A percentile compares a stretch with the other conserved stretches of the same genome.
phyloP scores from a whole-genome alignment of 2,113 vertebrate species.

The Seriola rivoliana region DNA sequence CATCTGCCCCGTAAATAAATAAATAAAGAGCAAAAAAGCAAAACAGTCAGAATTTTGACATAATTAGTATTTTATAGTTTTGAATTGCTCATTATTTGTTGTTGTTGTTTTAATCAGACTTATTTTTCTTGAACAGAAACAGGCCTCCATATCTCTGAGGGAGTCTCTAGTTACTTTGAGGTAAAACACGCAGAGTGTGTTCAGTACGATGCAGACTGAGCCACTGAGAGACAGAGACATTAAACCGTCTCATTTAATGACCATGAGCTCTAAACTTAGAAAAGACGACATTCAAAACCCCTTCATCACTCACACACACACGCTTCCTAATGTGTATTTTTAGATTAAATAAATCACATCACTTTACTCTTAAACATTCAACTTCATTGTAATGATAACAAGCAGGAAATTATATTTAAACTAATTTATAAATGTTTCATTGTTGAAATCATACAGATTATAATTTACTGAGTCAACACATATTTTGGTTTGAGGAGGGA shows the following conservation, averaged over 20 bases:
- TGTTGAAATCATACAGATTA: background rate
- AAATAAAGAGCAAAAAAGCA: no score
- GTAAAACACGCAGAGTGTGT: no score
- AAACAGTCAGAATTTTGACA: no score
- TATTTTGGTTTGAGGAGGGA: background rate
- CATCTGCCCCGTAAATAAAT: no score
- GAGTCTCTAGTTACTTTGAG: no score
- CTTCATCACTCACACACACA: background rate
- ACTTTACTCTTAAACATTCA: background rate
- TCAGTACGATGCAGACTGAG: background rate
- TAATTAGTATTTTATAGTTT: no score
- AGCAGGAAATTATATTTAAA: background rate
- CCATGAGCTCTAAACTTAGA: slow-evolving; percentile 24
- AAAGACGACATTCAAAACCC: slow-evolving; percentile 21
- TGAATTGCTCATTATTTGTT: no score
- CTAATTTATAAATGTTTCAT: background rate
- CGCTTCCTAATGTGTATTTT: background rate
- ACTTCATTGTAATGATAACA: background rate
- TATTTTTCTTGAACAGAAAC: no score
- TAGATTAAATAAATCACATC: background rate
- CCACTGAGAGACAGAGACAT: background rate
- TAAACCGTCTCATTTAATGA: background rate
- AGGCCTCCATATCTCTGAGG: no score
- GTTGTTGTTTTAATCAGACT: no score
- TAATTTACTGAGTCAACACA: background rate